Evolutionary conservation across 2,888 invertebrate genomes (phyloP), one percentile per base, ranked within the genome.

Genomic region (Dryococelus australis): DNA sequence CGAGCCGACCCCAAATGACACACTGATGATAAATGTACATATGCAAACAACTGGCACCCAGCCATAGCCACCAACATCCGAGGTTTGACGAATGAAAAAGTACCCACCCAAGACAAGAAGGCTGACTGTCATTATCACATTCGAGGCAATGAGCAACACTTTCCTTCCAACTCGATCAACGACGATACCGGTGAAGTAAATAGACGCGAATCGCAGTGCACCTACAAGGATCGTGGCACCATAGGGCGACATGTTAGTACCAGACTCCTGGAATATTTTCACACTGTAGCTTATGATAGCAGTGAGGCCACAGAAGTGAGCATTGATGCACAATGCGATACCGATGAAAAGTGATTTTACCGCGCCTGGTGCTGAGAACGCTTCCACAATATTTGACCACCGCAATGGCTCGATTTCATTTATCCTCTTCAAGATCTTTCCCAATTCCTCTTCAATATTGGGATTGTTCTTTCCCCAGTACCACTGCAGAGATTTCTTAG

Each of bases 81-180:
- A 16, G 78, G 65, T 26, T 20, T 28, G 78, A n/a, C 78, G 65
- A 4, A 80, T 20, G 86, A 90, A 90, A 88, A 92, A 92, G 88
- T 91, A 91, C n/a, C 89, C 86, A 27, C 92, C 91, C 79, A 92
- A 87, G n/a, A 90, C 88, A 79, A 90, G 85, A 53, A 93, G 88
- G 28, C 91, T 90, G 0, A 91, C 20, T 1, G 89, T 89, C 91
- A 92, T 91, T 0, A 90, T 85, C 6, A 91, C 79, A 51, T 93
- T 93, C 4, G 93, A 93, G 43, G 92, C 88, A 5, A 93, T 90
- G 4, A 94, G 91, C 16, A 94, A 91, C 43, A 92, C 90, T 86
- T 92, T 91, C 80, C 94, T 89, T 1, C 94, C 94, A 26, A 91
- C 91, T 65, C 91, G 91, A 89, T 94, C 94, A 6, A 92, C 91